A percentile compares a stretch with the other conserved stretches of the same genome.
Evolutionary conservation across 2,888 invertebrate species (phyloP).

Genomic region (Trichogramma evanescens): DNA sequence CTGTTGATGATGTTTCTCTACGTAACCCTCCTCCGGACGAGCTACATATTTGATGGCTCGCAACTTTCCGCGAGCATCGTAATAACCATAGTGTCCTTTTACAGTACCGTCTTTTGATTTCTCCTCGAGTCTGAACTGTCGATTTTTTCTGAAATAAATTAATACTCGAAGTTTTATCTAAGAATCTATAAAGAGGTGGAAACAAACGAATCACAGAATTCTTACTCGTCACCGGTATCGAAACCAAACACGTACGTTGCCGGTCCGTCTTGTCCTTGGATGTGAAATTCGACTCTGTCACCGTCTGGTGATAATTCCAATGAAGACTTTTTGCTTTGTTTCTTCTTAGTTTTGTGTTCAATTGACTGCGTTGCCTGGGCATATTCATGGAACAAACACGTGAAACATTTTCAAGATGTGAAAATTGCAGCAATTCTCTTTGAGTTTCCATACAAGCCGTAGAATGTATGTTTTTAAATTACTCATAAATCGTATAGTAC

Average conservation of each 20-base stretch:
- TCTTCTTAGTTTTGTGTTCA: constrained; percentile 6
- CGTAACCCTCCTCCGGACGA: constrained; percentile 65
- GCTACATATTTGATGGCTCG: constrained; percentile 70
- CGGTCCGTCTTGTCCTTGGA: constrained; percentile 76
- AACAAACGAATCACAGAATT: constrained; percentile 6
- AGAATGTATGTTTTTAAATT: too few relatives aligned
- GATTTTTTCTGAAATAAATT: constrained; percentile 58
- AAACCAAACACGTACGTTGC: constrained; percentile 77
- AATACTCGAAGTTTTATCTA: constrained; percentile 11
- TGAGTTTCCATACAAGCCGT: too few relatives aligned
- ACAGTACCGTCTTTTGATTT: constrained; percentile 68
- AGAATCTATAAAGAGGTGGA: not conserved
- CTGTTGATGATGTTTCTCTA: constrained; percentile 42
- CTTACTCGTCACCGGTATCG: constrained; percentile 77
- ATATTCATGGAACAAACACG: not conserved
- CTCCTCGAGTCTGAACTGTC: constrained; percentile 76
- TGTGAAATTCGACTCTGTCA: constrained; percentile 66
- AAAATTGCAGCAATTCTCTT: too few relatives aligned
- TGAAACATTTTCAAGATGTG: too few relatives aligned
- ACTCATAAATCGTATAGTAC: too few relatives aligned
- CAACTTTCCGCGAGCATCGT: constrained; percentile 69
- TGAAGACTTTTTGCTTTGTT: not conserved
- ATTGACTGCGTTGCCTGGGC: constrained; percentile 3
- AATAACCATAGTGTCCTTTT: constrained; percentile 74
- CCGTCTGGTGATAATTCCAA: constrained; percentile 33